Percentiles rank a stretch among this genome's conserved stretches.
Evolutionary conservation across 2,888 invertebrate genomes (phyloP).

Genomic region (Ectemnius cavifrons): DNA sequence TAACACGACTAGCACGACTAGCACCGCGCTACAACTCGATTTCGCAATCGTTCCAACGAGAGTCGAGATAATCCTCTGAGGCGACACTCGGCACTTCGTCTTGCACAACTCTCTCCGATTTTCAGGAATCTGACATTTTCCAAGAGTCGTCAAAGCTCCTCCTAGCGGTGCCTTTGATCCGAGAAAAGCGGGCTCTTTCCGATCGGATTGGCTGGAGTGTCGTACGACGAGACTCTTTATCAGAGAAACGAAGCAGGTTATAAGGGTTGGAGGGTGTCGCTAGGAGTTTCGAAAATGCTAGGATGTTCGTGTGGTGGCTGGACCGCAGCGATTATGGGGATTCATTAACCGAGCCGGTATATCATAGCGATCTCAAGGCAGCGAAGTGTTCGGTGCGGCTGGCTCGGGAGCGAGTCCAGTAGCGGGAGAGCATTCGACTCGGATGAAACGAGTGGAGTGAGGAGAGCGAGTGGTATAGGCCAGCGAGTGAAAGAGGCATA

Average conservation of each 20-base stretch:
- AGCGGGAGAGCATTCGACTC: not conserved
- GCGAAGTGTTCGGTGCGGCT: not conserved
- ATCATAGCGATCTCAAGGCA: constrained; percentile 65
- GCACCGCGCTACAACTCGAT: not conserved
- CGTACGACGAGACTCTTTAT: not conserved
- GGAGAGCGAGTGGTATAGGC: constrained; percentile 19
- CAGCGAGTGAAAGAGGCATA: constrained; percentile 10
- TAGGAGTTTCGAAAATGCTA: constrained; percentile 24
- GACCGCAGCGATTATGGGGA: constrained; percentile 64
- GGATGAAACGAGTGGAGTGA: constrained; percentile 17
- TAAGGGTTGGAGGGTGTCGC: not conserved
- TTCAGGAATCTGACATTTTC: not conserved
- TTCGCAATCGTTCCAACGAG: not conserved
- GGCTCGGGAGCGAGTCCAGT: not conserved
- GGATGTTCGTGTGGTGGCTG: constrained; percentile 42
- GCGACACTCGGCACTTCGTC: not conserved
- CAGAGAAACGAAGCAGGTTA: not conserved
- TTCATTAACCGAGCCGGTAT: constrained; percentile 71
- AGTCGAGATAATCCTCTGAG: too few relatives aligned
- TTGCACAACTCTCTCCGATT: not conserved
- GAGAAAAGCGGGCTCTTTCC: too few relatives aligned
- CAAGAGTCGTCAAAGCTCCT: not conserved
- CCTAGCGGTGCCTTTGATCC: too few relatives aligned
- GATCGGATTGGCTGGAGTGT: too few relatives aligned
- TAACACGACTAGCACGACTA: too few relatives aligned